phyloP scores from a whole-genome alignment of 2,888 invertebrate genomes.

The Pandemis heparana region DNA sequence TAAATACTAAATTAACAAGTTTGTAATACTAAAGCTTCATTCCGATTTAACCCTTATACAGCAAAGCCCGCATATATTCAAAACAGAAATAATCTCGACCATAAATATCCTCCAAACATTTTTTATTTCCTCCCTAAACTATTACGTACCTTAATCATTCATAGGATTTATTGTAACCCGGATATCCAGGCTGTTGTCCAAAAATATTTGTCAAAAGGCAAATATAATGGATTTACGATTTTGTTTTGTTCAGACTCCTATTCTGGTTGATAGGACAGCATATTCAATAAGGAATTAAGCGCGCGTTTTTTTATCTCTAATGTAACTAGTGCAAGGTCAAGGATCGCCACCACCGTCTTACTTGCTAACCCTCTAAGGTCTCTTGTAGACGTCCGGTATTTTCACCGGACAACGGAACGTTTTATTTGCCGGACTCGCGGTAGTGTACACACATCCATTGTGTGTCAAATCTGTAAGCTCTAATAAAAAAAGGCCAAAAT shows the following conservation, averaged over 20 bases:
- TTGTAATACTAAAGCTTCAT: not conserved
- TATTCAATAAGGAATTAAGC: not conserved
- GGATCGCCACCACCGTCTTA: too few species aligned
- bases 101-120: not conserved
- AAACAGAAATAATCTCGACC: not conserved
- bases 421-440: too few species aligned
- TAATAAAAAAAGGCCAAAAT: too few species aligned
- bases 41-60: not conserved
- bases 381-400: too few species aligned
- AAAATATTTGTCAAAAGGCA: conserved; percentile 37
- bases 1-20: too few species aligned
- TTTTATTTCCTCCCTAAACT: conserved; percentile 17
- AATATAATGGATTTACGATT: conserved; percentile 38
- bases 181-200: not conserved
- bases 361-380: too few species aligned
- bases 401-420: too few species aligned
- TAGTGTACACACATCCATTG: too few species aligned
- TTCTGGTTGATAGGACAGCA: not conserved
- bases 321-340: too few species aligned
- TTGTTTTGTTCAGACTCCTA: conserved; percentile 23
- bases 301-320: not conserved
- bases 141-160: conserved; percentile 29
- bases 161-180: conserved; percentile 3
- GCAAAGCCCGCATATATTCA: not conserved
- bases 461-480: too few species aligned